Base-by-base conservation (phyloP, 2,797 vertebrate genomes). In the Hapalemur alaotrensis region DNA sequence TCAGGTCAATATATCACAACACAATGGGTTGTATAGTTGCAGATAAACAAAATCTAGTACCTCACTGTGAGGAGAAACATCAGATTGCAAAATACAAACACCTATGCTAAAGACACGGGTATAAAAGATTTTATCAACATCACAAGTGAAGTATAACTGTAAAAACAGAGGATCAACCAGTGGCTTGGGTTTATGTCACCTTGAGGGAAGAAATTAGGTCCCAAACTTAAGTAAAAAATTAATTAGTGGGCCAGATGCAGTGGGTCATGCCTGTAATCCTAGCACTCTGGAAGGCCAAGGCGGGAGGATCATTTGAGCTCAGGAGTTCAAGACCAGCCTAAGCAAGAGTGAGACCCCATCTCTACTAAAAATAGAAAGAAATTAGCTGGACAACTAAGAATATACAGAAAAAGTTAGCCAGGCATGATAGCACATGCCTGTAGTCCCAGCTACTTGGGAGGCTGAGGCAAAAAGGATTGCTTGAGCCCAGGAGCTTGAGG, bases 81-180 rank as follows among this genome's bases (percentile, higher is more conserved):
- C 25, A 54, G 61, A 88, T n/a, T 80, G 22, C 52, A 96, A 97
- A 65, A 54, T 82, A 87, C n/a, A 65, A 76, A 70, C 25, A 87
- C 20, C 25, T 63, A n/a, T 70, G 54, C 70, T 73, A 91, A 67
- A 95, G 20, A 57, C 38, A 54, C 46, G 25, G 17, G 2, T 23
- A 14, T 89, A 86, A 91, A 76, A 89, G 28, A 75, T 84, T 90
- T 93, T 70, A 54, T 59, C 52, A 63, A 76, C 30, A 67, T 80
- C 84, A 67, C 30, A 85, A 59, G 35, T 78, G 23, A 97, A 87
- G 35, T 30, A 93, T 87, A 87, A 50, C 23, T 59, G 3, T 67
- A 87, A 90, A 90, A 87, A 67, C 22, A 89, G 25, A 89, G 43
- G 70, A n/a, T 59, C 15, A 79, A 90, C 65, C 73, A 48, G 50